A percentile compares a stretch with the other conserved stretches of the same genome.
Conservation (phyloP, 2,888 invertebrate genomes). For the Oligia latruncula region DNA sequence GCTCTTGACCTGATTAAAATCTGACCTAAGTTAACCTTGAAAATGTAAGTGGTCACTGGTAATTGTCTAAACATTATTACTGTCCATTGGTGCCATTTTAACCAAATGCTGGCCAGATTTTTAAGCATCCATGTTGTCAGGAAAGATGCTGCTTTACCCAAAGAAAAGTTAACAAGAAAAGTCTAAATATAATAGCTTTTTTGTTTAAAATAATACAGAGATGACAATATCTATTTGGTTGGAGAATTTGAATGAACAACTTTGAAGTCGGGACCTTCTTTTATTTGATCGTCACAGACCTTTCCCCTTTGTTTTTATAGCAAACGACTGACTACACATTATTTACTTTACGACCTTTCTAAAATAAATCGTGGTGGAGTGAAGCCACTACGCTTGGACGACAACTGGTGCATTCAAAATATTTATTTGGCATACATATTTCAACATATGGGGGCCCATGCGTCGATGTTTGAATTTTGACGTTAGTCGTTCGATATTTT, state of each 20-base stretch:
- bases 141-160: background rate
- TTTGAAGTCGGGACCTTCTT: slow-evolving; percentile 70
- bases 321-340: slow-evolving; percentile 71
- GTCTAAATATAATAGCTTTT: slow-evolving; percentile 48
- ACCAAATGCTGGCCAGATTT: background rate
- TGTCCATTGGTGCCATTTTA: background rate
- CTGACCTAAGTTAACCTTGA: slow-evolving; percentile 17
- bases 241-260: slow-evolving; percentile 74
- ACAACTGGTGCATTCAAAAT: slow-evolving; percentile 47
- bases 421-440: slow-evolving; percentile 57
- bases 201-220: slow-evolving; percentile 68
- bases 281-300: slow-evolving; percentile 72
- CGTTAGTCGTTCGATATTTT: background rate
- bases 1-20: slow-evolving; percentile 4
- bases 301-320: slow-evolving; percentile 78
- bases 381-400: slow-evolving; percentile 39
- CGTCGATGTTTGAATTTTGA: slow-evolving; percentile 10
- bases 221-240: slow-evolving; percentile 74
- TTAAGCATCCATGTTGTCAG: background rate
- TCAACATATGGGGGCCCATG: slow-evolving; percentile 9
- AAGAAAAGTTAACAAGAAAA: background rate
- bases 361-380: slow-evolving; percentile 68
- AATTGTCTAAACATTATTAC: slow-evolving; percentile 10
- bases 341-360: slow-evolving; percentile 74
- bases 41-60: background rate